A percentile compares a stretch with the other conserved stretches of the same genome.
phyloP scores from a whole-genome alignment of 2,888 invertebrate species.

The Arenicola marina region DNA sequence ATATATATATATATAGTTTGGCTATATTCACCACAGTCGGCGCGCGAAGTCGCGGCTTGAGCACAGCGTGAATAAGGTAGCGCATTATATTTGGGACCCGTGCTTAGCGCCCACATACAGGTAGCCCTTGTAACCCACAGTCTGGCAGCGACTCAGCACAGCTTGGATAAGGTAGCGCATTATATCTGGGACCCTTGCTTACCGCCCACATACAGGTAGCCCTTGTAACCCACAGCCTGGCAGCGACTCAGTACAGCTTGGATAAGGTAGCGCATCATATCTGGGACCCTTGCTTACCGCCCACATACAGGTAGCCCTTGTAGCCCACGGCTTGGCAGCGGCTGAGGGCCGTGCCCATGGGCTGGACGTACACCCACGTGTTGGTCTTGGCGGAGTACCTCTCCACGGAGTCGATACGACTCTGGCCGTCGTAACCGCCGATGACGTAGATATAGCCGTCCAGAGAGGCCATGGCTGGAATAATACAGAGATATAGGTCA shows the following conservation, averaged over 20 bases:
- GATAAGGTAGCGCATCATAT: neutral
- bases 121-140: slow-evolving; percentile 9
- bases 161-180: too few species aligned
- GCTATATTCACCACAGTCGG: too few species aligned
- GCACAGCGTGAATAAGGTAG: too few species aligned
- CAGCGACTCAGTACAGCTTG: slow-evolving; percentile 5
- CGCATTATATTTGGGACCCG: too few species aligned
- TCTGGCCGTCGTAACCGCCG: slow-evolving; percentile 15
- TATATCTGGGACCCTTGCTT: too few species aligned
- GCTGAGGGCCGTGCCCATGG: slow-evolving; percentile 9
- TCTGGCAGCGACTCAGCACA: slow-evolving; percentile 15
- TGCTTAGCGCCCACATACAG: slow-evolving; percentile 16
- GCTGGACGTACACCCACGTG: neutral
- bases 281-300: slow-evolving; percentile 4
- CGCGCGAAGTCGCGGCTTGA: too few species aligned
- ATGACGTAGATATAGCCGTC: slow-evolving; percentile 14
- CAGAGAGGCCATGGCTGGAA: slow-evolving; percentile 8
- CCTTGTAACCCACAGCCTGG: slow-evolving; percentile 11
- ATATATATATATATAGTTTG: too few species aligned
- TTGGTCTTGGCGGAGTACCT: slow-evolving; percentile 6
- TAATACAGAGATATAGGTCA: too few species aligned
- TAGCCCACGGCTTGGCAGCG: slow-evolving; percentile 11
- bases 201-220: slow-evolving; percentile 20
- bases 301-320: slow-evolving; percentile 17
- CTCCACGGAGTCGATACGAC: slow-evolving; percentile 10